Base-by-base conservation (phyloP, 1,140 invertebrate genomes). In the Diorhabda carinulata region DNA sequence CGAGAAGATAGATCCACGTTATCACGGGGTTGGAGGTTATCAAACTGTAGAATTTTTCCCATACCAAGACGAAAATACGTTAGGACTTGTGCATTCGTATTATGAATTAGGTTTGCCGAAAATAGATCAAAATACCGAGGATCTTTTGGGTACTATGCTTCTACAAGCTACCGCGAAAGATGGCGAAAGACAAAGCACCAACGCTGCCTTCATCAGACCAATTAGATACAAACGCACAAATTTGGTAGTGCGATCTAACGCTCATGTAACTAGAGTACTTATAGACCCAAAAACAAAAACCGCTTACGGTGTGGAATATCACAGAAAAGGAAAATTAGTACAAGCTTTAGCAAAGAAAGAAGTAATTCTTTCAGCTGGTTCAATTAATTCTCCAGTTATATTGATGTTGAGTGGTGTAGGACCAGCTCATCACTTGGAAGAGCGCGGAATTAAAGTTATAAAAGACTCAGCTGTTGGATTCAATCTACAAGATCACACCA, bases 401-500 rank as follows among this genome's bases (percentile, higher is more conserved):
- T 78, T 93, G 2, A 89, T 91, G 88, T 79, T 92, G 9, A 91
- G 90, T 25, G 92, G 92, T 6, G 83, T 93, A 52, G 91, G 91
- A 3, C 90, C 91, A 57, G 83, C 81, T 67, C 79, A 88, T 56
- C 85, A 90, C 69, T 75, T 86, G 10, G 68, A 79, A 82, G 84
- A 81, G 79, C 84, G 83, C 74, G 86, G 72, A 4, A 88, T 89
- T 58, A 79, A 84, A 43, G 83, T 89, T 0, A 80, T 90, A n/a
- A 79, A 87, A 72, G 84, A 90, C 78, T 78, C 89, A 7, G 84
- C 81, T 45, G 90, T 87, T 52, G 93, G 94, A 0, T 81, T 90
- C 45, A 95, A 95, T 80, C 81, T 95, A 1, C 91, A 93, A 75
- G 92, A 94, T 79, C 93, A 95, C 75, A 83, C 72, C 0, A 87